Evolutionary conservation across 2,113 vertebrate species (phyloP).

Genomic region (Saccopteryx bilineata): DNA sequence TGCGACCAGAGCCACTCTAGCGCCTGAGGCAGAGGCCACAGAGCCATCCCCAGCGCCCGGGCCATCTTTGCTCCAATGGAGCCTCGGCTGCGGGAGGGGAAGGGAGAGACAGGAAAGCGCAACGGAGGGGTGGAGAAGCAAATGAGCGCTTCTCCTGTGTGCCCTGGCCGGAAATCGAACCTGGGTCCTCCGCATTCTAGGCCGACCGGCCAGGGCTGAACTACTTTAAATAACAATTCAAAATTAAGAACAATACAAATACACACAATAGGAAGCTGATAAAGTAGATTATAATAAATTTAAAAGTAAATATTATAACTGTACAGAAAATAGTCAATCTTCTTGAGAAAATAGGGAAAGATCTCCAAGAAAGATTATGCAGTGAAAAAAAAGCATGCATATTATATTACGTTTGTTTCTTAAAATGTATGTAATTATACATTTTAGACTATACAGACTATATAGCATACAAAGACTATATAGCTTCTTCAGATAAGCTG

Average conservation of each 20-base stretch:
- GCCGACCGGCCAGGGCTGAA: too few relatives aligned
- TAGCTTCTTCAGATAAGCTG: not conserved
- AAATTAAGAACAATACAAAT: constrained; percentile 34
- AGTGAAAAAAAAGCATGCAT: not conserved
- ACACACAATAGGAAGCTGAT: not conserved
- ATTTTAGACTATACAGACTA: too few relatives aligned
- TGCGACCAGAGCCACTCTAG: too few relatives aligned
- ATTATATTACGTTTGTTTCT: not conserved
- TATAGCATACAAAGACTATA: not conserved
- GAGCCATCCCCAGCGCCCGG: too few relatives aligned
- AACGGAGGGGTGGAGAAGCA: too few relatives aligned
- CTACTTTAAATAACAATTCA: constrained; percentile 43
- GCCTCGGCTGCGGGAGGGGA: too few relatives aligned
- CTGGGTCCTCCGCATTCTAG: too few relatives aligned
- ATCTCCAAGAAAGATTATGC: constrained; percentile 8
- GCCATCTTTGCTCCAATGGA: too few relatives aligned
- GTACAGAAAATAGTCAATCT: not conserved
- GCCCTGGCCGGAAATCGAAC: too few relatives aligned
- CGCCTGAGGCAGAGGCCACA: too few relatives aligned
- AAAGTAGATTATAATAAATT: not conserved
- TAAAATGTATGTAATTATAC: not conserved
- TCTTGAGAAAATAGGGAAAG: not conserved
- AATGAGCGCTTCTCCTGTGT: too few relatives aligned
- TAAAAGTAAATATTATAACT: not conserved
- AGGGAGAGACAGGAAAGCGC: too few relatives aligned